A percentile compares a stretch with the other conserved stretches of the same genome.
Conservation (phyloP, 2,888 invertebrate genomes). For the Orchesella flavescens region DNA sequence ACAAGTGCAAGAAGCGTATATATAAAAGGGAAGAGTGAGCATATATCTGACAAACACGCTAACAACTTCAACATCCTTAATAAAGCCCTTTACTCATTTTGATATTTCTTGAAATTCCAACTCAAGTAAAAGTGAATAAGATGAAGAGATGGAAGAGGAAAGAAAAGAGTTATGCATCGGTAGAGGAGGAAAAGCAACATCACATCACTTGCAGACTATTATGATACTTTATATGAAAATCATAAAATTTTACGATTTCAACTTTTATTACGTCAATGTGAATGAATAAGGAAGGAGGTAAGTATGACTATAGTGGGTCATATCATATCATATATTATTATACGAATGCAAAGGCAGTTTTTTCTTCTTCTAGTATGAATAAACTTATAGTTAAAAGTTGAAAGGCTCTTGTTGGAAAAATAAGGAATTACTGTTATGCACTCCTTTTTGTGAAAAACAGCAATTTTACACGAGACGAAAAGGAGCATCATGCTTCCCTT, state of each 20-base stretch:
- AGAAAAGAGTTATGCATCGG: slow-evolving; percentile 22
- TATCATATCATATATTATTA: not conserved
- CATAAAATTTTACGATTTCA: slow-evolving; percentile 72
- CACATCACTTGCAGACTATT: slow-evolving; percentile 26
- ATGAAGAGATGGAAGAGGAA: not conserved
- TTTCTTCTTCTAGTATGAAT: not conserved
- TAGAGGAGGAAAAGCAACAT: not conserved
- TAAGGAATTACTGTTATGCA: not conserved
- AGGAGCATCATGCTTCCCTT: slow-evolving; percentile 21
- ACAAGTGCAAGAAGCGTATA: not conserved
- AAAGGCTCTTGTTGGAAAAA: slow-evolving; percentile 1
- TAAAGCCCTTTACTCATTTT: not conserved
- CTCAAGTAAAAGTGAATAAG: slow-evolving; percentile 21
- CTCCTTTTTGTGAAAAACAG: not conserved
- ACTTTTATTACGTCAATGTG: slow-evolving; percentile 68
- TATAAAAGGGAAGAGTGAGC: not conserved
- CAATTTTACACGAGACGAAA: slow-evolving; percentile 32
- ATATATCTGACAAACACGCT: not conserved
- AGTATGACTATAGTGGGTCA: not conserved
- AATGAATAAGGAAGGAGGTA: slow-evolving; percentile 5
- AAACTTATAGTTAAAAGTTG: not conserved
- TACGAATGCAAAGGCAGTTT: not conserved
- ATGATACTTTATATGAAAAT: slow-evolving; percentile 66
- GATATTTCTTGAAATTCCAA: not conserved
- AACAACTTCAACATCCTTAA: not conserved